phyloP scores from a whole-genome alignment of 2,797 vertebrate species.

The Microhierax caerulescens region DNA sequence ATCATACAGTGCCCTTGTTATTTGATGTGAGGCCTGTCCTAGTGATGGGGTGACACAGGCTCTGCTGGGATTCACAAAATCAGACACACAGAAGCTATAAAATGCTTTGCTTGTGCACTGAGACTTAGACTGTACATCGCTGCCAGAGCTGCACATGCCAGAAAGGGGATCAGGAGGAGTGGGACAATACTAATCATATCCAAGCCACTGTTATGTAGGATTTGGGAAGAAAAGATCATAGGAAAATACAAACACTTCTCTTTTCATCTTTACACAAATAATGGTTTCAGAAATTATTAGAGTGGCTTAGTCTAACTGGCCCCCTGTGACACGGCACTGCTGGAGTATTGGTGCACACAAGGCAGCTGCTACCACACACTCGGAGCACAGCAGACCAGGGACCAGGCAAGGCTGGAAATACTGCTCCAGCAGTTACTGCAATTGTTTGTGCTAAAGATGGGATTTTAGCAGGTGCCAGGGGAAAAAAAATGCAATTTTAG shows the following conservation, averaged over 20 bases:
- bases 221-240: conserved; percentile 4
- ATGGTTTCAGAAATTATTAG: not conserved
- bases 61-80: conserved; percentile 2
- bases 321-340: not conserved
- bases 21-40: not conserved
- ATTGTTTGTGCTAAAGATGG: not conserved
- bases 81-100: not conserved
- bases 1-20: not conserved
- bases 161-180: not conserved
- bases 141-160: not conserved
- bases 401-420: not conserved
- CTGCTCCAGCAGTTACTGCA: not conserved
- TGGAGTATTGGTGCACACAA: not conserved
- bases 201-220: not conserved
- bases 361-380: not conserved
- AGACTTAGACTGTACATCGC: not conserved
- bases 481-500: not conserved
- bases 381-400: not conserved
- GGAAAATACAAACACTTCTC: not conserved
- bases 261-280: conserved; percentile 7
- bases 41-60: not conserved
- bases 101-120: not conserved
- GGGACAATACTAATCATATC: not conserved
- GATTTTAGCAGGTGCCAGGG: conserved; percentile 44
- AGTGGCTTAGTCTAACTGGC: not conserved